Percentiles rank a stretch among this genome's conserved stretches.
Evolutionary conservation across 2,113 vertebrate species (phyloP).

Genomic region (Epinephelus lanceolatus): DNA sequence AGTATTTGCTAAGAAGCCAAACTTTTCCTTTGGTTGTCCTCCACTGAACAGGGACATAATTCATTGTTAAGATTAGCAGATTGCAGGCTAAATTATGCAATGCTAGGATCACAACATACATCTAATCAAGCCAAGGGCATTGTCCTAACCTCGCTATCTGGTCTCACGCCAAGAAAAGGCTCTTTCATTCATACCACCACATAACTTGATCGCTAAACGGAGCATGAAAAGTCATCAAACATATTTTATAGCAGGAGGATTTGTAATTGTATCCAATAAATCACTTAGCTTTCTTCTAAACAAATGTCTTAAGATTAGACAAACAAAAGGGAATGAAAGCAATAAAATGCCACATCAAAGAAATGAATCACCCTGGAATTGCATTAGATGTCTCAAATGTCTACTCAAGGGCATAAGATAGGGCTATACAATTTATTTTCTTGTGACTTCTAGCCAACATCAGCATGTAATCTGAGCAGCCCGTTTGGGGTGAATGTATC

Average conservation of each 20-base stretch:
- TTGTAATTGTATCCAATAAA: background rate
- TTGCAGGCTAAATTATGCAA: conserved; percentile 30
- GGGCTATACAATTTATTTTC: background rate
- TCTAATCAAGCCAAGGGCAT: conserved; percentile 38
- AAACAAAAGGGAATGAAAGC: conserved; percentile 7
- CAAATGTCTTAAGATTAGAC: conserved; percentile 1
- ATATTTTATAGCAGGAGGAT: conserved; percentile 26
- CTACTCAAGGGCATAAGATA: conserved; percentile 16
- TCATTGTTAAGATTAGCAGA: conserved; percentile 10
- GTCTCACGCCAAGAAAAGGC: conserved; percentile 34
- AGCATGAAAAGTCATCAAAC: conserved; percentile 26
- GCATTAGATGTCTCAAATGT: conserved; percentile 15
- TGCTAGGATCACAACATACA: conserved; percentile 20
- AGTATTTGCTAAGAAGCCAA: background rate
- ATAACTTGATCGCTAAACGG: conserved; percentile 15
- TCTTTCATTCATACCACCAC: conserved; percentile 18
- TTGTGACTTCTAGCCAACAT: background rate
- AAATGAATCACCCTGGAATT: conserved; percentile 10
- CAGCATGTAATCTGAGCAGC: background rate
- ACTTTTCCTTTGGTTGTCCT: conserved; percentile 26
- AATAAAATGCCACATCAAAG: background rate
- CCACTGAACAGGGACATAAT: conserved; percentile 29
- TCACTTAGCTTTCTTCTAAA: conserved; percentile 11
- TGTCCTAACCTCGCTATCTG: conserved; percentile 7
- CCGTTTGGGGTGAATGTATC: no score